Evolutionary conservation across 2,888 invertebrate genomes (phyloP).

Genomic region (Acrobasis suavella): DNA sequence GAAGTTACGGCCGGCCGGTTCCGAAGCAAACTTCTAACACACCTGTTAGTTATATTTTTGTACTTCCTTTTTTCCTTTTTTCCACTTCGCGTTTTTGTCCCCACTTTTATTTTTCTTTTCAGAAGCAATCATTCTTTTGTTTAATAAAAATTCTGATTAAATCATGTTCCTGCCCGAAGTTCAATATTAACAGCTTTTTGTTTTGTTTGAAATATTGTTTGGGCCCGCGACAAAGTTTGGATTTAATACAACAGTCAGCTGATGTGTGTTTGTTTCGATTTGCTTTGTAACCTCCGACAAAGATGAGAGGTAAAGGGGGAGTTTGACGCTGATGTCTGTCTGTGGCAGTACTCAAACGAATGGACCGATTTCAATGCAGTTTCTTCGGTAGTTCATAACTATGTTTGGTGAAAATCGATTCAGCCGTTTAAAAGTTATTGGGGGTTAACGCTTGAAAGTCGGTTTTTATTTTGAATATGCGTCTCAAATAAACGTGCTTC

Average conservation of each 20-base stretch:
- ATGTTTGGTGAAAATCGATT: too few species aligned
- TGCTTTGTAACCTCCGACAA: too few species aligned
- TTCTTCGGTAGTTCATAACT: too few species aligned
- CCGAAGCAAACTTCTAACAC: conserved; percentile 19
- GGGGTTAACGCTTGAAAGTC: too few species aligned
- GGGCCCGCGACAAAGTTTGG: conserved; percentile 10
- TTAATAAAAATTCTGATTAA: conserved; percentile 28
- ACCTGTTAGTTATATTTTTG: conserved; percentile 23
- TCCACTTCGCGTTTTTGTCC: conserved; percentile 20
- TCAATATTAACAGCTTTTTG: conserved; percentile 28
- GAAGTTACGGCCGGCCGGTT: conserved; percentile 21
- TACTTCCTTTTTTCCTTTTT: conserved; percentile 13
- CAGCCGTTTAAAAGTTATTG: too few species aligned
- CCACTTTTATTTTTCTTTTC: conserved; percentile 29
- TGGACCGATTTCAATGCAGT: too few species aligned
- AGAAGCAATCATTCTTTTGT: conserved; percentile 28
- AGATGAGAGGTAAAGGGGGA: too few species aligned
- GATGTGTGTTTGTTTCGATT: conserved; percentile 7
- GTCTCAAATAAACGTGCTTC: too few species aligned
- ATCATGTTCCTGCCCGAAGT: conserved; percentile 26
- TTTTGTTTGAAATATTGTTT: conserved; percentile 24
- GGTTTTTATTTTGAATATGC: too few species aligned
- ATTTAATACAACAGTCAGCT: conserved; percentile 2
- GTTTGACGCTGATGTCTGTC: too few species aligned
- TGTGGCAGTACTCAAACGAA: too few species aligned